Percentiles rank a stretch among this genome's conserved stretches.
phyloP scores from a whole-genome alignment of 2,888 invertebrate species.

The Neoitamus cyanurus region DNA sequence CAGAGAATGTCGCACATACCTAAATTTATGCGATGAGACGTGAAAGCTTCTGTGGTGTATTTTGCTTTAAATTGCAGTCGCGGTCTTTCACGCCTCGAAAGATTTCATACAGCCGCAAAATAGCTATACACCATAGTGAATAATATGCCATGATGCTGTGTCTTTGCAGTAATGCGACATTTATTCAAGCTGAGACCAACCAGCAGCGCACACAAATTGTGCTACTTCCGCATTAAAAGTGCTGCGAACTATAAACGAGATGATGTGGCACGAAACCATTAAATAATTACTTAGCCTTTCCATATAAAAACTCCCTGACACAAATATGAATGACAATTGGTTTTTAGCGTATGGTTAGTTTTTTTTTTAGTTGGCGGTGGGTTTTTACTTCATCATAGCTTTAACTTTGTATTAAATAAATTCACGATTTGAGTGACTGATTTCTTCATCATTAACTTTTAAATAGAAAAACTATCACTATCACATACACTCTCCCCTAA shows the following conservation, averaged over 20 bases:
- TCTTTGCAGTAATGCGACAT: constrained; percentile 25
- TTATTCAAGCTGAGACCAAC: constrained; percentile 18
- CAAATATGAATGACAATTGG: neutral
- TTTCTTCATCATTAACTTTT: too few relatives aligned
- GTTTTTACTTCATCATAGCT: too few relatives aligned
- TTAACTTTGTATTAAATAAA: too few relatives aligned
- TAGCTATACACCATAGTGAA: neutral
- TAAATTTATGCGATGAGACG: neutral
- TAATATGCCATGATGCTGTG: neutral
- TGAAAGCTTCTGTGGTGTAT: neutral
- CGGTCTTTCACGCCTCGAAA: constrained; percentile 6
- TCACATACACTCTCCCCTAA: too few relatives aligned
- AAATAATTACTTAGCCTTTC: constrained; percentile 48
- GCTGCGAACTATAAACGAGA: constrained; percentile 48
- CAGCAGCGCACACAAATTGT: constrained; percentile 40
- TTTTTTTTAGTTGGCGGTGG: neutral
- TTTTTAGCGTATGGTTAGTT: neutral
- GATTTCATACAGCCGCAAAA: neutral
- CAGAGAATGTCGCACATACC: neutral
- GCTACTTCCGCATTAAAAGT: constrained; percentile 51
- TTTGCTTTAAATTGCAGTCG: neutral
- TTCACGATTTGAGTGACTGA: too few relatives aligned
- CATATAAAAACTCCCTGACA: constrained; percentile 10
- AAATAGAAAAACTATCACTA: too few relatives aligned
- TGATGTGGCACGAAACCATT: constrained; percentile 51